These are phyloP conservation scores for Stichopus horrens DNA, from an alignment of 53 echinoderm and acorn worm genomes.

Conservation along the genomic window DNA sequence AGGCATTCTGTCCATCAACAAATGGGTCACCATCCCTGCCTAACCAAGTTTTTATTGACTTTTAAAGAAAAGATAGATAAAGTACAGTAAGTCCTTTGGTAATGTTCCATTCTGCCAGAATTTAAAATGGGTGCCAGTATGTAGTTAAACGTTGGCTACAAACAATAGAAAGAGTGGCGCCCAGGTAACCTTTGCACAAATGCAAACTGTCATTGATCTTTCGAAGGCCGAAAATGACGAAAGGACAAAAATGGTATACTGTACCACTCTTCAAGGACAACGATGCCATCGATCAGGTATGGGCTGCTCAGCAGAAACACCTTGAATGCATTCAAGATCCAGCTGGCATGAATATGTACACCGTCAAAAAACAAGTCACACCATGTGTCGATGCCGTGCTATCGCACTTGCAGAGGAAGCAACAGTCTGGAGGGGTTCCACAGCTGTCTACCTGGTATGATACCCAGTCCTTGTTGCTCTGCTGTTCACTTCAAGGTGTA, in stretches of 20 bases:
- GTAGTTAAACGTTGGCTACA: too few relatives aligned
- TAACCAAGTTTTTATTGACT: neutral
- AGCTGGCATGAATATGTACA: slow-evolving; percentile 57
- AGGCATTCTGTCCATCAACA: neutral
- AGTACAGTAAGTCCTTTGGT: neutral
- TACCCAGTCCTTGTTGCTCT: slow-evolving; percentile 40
- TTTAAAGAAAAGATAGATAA: neutral
- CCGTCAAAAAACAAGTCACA: slow-evolving; percentile 37
- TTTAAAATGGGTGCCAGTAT: too few relatives aligned
- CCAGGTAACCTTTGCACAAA: slow-evolving; percentile 46
- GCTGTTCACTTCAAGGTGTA: slow-evolving; percentile 58
- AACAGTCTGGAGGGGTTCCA: slow-evolving; percentile 62
- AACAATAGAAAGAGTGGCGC: neutral
- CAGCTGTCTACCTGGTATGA: slow-evolving; percentile 50
- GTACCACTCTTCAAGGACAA: slow-evolving; percentile 46
- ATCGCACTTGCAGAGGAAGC: slow-evolving; percentile 37
- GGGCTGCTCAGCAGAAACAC: slow-evolving; percentile 56
- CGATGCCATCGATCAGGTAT: slow-evolving; percentile 55
- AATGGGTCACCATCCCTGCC: neutral
- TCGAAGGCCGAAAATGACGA: slow-evolving; percentile 52
- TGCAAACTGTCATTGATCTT: slow-evolving; percentile 38
- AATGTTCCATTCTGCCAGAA: too few relatives aligned
- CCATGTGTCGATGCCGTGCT: slow-evolving; percentile 49
- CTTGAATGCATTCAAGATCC: slow-evolving; percentile 60
- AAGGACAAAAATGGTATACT: slow-evolving; percentile 43